Base-by-base conservation (phyloP, 2,888 invertebrate genomes). In the Sminthurinus aureus region DNA sequence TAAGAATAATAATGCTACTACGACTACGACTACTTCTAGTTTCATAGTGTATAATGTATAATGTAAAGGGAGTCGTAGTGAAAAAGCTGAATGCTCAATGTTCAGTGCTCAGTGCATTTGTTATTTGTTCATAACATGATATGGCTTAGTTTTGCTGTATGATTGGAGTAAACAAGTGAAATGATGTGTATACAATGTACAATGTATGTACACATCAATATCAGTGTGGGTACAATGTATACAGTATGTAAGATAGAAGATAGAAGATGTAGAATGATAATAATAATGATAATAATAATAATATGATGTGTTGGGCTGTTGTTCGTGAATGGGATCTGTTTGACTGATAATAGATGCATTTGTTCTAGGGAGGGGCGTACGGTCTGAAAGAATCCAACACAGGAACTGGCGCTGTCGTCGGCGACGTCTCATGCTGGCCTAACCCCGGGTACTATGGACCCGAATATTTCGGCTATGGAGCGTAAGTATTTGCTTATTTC, bases 371-470 rank as follows among this genome's bases (percentile, higher is more conserved):
- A 87, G 88, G 88, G 87, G 88, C 87, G 85, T 88, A 88, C 82
- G 87, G 87, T 89, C 92, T 96, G 91, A 96, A 96, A 92, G 95
- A 95, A 90, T 92, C 94, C 87, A 94, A 95, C 91, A 38, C 38
- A 38, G 92, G 93, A 86, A 93, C 95, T 87, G 94, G 95, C 90
- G 96, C 96, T 91, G 96, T 96, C 95, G 93, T 95, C 86, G 94
- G 95, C 90, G 96, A 96, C 91, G 96, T 96, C 95, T 94, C 95
- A 86, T 96, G 96, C 89, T 96, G 96, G 96, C 96, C 96, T 80
- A 87, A 86, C 89, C 95, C 96, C 87, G 96, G 96, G 85, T 97
- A 96, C 92, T 13, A 13, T 81, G 96, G 97, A 92, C 96, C 96
- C 0, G 85, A 95, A 26, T 71, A 24, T 91, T 93, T 96, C 89